A percentile compares a stretch with the other conserved stretches of the same genome.
phyloP scores from a whole-genome alignment of 2,888 invertebrate genomes.

The Protophormia terraenovae region DNA sequence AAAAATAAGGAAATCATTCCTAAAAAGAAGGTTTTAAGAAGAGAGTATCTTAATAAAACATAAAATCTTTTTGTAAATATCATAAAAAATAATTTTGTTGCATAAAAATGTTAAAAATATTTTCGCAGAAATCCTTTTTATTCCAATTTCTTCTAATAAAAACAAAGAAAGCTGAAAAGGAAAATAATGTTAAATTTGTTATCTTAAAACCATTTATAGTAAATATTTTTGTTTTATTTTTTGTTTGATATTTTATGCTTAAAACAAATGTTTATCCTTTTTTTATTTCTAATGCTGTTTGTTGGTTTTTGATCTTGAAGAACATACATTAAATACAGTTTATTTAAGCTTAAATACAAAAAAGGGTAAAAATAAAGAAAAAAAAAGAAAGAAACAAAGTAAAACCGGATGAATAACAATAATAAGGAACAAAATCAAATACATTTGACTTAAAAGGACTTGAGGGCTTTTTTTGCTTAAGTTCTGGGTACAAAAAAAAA shows the following conservation, averaged over 20 bases:
- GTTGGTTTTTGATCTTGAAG: constrained; percentile 23
- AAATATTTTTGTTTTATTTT: too few relatives aligned
- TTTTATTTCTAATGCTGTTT: not conserved
- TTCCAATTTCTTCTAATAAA: not conserved
- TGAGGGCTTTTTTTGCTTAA: constrained; percentile 24
- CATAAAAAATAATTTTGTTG: constrained; percentile 25
- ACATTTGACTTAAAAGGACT: constrained; percentile 56
- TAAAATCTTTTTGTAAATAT: constrained; percentile 22
- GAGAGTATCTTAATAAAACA: constrained; percentile 22
- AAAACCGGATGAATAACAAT: not conserved
- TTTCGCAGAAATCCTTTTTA: constrained; percentile 14
- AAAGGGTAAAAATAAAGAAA: not conserved
- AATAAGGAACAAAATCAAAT: constrained; percentile 13
- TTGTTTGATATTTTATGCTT: constrained; percentile 28
- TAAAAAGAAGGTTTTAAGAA: not conserved
- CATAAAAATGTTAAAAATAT: not conserved
- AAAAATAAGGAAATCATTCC: not conserved
- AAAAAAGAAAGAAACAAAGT: not conserved
- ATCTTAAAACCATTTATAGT: constrained; percentile 37
- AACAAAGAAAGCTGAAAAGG: not conserved
- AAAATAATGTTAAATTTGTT: constrained; percentile 7
- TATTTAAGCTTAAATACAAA: constrained; percentile 41
- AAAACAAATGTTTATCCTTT: constrained; percentile 23
- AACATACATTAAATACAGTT: constrained; percentile 54
- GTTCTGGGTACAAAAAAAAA: too few relatives aligned